Evolutionary conservation across 2,113 vertebrate species (phyloP).

Genomic region (crab-eating macaque (Macaca fascicularis)): T2T-MFA8v1.1 NC_088375.1:228699501-228700000

Average conservation of each 20-base stretch:
- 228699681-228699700: slow-evolving; percentile 62
- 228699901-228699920: background rate
- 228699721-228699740: slow-evolving; percentile 47
- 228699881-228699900: background rate
- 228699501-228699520: background rate
- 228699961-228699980: background rate
- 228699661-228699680: slow-evolving; percentile 59
- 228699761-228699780: background rate
- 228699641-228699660: slow-evolving; percentile 52
- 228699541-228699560: background rate
- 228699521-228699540: background rate
- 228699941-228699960: background rate
- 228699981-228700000: background rate
- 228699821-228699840: background rate
- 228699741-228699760: slow-evolving; percentile 35
- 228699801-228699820: background rate
- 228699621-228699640: slow-evolving; percentile 69
- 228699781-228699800: background rate
- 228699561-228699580: slow-evolving; percentile 33
- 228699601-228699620: background rate
- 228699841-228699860: background rate
- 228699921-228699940: background rate
- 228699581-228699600: background rate
- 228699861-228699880: background rate
- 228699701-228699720: slow-evolving; percentile 75